Conservation (phyloP, 2,113 vertebrate genomes). For the Cryptotis parvus region DNA sequence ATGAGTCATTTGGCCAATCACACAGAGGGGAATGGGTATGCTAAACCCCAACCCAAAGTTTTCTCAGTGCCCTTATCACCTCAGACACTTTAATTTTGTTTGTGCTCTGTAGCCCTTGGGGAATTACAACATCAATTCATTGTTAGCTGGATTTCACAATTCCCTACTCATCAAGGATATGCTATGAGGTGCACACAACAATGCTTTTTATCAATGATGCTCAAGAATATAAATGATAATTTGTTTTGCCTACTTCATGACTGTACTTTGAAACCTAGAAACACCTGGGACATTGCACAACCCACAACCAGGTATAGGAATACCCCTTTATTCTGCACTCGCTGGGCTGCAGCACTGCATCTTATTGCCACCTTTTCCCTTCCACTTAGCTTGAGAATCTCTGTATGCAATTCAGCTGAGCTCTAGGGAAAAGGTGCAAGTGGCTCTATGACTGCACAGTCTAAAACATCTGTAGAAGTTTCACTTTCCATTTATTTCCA, state of each 20-base stretch:
- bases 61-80: neutral
- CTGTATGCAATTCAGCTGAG: neutral
- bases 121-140: slow-evolving; percentile 59
- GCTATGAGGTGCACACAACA: slow-evolving; percentile 22
- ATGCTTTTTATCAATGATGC: slow-evolving; percentile 16
- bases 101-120: slow-evolving; percentile 62
- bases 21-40: neutral
- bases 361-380: too few relatives aligned
- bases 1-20: neutral
- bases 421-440: neutral
- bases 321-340: neutral
- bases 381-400: neutral
- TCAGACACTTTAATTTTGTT: slow-evolving; percentile 49
- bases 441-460: too few relatives aligned
- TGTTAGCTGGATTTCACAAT: slow-evolving; percentile 65
- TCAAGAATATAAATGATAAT: slow-evolving; percentile 71
- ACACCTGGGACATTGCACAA: slow-evolving; percentile 53
- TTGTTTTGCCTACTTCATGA: slow-evolving; percentile 52
- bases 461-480: neutral
- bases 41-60: neutral
- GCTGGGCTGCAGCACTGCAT: neutral
- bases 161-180: slow-evolving; percentile 41
- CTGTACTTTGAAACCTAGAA: slow-evolving; percentile 47
- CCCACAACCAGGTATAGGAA: neutral
- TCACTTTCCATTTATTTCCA: neutral